Base-by-base conservation (phyloP, 2,888 invertebrate genomes). In the Trimorus sp. region DNA sequence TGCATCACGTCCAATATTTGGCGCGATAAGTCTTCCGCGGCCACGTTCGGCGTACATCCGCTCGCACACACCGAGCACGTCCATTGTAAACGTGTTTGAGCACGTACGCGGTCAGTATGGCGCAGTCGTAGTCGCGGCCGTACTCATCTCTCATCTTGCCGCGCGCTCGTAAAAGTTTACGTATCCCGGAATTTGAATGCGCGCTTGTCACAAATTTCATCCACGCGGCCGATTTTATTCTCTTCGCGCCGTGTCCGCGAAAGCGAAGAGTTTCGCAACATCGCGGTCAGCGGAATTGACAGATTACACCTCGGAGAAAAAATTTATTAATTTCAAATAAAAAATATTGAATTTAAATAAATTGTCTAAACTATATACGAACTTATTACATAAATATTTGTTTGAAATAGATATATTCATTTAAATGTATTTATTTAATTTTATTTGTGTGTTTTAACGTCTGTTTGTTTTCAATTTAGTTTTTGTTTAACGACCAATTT, bases 1-100 rank as follows among this genome's bases (percentile, higher is more conserved):
- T 79, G 79, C 70, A 83, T 83, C 79, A 81, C 71, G 79, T 62
- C 62, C 83, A 73, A 83, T 83, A 84, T 83, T 81, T 75, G 78
- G 82, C 73, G 49, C 82, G 74, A 80, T 77, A 80, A 84, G 68
- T 65, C 73, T 74, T 38, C 37, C 48, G 63, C 65, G 45, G 51
- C 45, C 40, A 1, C 48, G 42, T 38, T 12, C 42, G 12, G 14
- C 51, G 40, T 26, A 37, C n/a, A 48, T 37, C 56, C 53, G 42
- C 59, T 83, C 62, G 53, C 56, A 66, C 54, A 83, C 68, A 68
- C 83, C 45, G 74, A 80, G 71, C 80, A 83, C 78, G 78, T 81
- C 68, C 53, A 75, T 80, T 75, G 68, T 74, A 78, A 83, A 80
- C 68, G 70, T 74, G 71, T 65, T 68, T 69, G 63, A 74, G 74